A percentile compares a stretch with the other conserved stretches of the same genome.
These are phyloP conservation scores for Palloptera scutellata DNA, from an alignment of 2,888 invertebrate genomes.

Conservation along the genomic window DNA sequence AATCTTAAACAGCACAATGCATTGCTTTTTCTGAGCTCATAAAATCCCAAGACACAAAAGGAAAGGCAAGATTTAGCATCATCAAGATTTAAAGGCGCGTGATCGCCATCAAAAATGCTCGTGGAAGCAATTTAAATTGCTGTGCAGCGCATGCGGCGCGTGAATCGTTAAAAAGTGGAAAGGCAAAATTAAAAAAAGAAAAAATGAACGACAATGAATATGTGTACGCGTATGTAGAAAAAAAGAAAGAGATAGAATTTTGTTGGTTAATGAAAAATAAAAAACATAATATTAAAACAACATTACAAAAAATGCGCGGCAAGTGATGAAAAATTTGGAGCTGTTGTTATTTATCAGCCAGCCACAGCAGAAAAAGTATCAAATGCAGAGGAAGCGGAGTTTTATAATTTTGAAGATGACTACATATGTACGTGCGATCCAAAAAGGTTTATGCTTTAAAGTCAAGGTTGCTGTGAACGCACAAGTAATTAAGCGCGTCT, in stretches of 20 bases:
- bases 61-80: neutral
- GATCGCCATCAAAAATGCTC: conserved; percentile 6
- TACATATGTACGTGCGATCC: too few species aligned
- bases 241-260: neutral
- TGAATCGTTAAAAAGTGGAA: conserved; percentile 35
- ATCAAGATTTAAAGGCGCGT: conserved; percentile 17
- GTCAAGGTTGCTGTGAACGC: too few species aligned
- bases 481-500: too few species aligned
- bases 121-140: conserved; percentile 57
- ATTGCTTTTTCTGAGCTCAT: too few species aligned
- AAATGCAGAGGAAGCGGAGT: too few species aligned
- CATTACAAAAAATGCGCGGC: conserved; percentile 8
- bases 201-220: too few species aligned
- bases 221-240: too few species aligned
- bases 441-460: too few species aligned
- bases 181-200: conserved; percentile 3
- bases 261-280: neutral
- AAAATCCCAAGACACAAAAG: neutral
- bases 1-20: conserved; percentile 42
- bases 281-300: neutral
- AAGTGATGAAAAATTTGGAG: conserved; percentile 24
- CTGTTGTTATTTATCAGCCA: neutral
- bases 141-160: conserved; percentile 41
- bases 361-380: too few species aligned
- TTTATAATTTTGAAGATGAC: too few species aligned